These are phyloP conservation scores for Ammodytes dubius DNA, from an alignment of 2,113 vertebrate genomes.

Conservation along the genomic window DNA sequence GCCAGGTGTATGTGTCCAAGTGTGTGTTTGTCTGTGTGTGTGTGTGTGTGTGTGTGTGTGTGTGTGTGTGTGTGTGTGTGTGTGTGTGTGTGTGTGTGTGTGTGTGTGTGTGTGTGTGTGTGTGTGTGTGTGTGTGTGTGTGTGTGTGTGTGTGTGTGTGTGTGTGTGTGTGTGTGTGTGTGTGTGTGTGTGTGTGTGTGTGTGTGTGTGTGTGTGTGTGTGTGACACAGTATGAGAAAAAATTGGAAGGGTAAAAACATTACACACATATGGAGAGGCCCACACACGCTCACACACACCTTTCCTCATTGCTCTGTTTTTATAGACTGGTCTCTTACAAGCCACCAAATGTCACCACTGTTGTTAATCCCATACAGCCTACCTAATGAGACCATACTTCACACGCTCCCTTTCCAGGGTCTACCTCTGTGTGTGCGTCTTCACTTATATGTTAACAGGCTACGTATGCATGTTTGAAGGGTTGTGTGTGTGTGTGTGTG, in stretches of 20 bases:
- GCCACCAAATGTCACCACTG: constrained; percentile 80
- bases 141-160: constrained; percentile 61
- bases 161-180: constrained; percentile 53
- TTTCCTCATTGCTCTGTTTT: constrained; percentile 67
- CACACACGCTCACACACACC: constrained; percentile 36
- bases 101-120: constrained; percentile 53
- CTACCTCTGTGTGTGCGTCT: constrained; percentile 8
- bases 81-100: constrained; percentile 46
- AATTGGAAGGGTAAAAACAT: constrained; percentile 54
- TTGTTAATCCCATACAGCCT: constrained; percentile 80
- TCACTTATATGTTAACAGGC: not conserved
- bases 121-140: constrained; percentile 30
- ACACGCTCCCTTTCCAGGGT: constrained; percentile 58
- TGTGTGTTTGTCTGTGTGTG: constrained; percentile 54
- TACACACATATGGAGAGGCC: constrained; percentile 30
- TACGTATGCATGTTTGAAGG: constrained; percentile 53
- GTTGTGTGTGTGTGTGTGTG: constrained; percentile 25
- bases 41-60: constrained; percentile 51
- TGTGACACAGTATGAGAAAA: constrained; percentile 31
- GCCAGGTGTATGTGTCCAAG: constrained; percentile 61
- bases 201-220: constrained; percentile 31
- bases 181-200: constrained; percentile 20
- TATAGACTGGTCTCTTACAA: constrained; percentile 80
- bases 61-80: constrained; percentile 10
- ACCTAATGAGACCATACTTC: constrained; percentile 81